These are phyloP conservation scores for Trididemnum nubilum DNA, from an alignment of 23 tunicate species.

Conservation along the genomic window DNA sequence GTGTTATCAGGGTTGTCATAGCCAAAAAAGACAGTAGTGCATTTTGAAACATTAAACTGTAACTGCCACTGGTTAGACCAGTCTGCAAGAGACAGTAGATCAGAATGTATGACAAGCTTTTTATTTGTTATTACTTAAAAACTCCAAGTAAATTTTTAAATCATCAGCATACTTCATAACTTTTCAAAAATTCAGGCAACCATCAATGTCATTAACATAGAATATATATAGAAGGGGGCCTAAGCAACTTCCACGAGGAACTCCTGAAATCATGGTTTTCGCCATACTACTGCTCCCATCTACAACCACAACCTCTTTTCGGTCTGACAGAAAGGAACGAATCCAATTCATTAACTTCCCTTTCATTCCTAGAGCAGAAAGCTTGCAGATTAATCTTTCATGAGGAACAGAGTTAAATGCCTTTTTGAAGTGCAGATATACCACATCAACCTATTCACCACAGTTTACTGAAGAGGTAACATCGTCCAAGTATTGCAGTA, in stretches of 20 bases:
- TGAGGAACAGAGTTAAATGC: not conserved
- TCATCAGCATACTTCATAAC: not conserved
- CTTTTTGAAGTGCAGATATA: not conserved
- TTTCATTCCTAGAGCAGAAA: not conserved
- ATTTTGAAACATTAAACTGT: no score
- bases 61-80: no score
- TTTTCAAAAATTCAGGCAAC: not conserved
- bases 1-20: no score
- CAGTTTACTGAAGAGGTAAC: not conserved
- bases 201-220: not conserved
- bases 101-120: no score
- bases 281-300: not conserved
- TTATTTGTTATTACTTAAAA: no score
- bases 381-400: not conserved
- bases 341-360: not conserved
- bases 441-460: not conserved
- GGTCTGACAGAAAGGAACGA: not conserved
- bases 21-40: no score
- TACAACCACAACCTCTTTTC: not conserved
- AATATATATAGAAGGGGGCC: not conserved
- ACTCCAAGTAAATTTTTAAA: not conserved
- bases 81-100: no score
- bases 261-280: not conserved
- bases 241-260: not conserved
- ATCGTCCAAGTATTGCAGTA: not conserved